Conservation (phyloP, 2,797 vertebrate species). For the Molossus molossus region DNA sequence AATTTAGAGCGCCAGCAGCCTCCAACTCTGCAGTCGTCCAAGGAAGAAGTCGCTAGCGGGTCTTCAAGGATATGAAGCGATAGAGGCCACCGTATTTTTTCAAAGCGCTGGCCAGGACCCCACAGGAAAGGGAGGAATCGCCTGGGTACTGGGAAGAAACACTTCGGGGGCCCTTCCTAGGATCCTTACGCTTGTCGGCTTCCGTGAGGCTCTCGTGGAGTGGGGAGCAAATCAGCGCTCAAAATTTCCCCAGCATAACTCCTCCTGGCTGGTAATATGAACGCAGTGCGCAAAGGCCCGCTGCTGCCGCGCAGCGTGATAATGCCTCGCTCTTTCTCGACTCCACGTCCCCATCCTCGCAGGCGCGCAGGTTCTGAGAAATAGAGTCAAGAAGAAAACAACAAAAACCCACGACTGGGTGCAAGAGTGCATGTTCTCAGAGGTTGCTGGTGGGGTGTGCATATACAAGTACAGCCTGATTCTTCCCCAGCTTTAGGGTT, state of each 20-base stretch:
- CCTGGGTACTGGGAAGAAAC: not conserved
- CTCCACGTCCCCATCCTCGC: not conserved
- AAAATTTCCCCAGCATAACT: not conserved
- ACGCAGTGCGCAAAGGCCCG: not conserved
- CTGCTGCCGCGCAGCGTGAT: not conserved
- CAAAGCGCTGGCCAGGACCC: not conserved
- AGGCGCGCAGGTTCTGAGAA: not conserved
- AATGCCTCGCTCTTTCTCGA: not conserved
- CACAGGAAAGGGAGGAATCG: not conserved
- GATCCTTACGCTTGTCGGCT: not conserved
- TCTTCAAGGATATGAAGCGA: not conserved
- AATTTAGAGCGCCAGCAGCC: not conserved
- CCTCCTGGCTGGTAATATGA: not conserved
- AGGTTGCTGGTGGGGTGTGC: not conserved
- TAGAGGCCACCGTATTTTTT: not conserved
- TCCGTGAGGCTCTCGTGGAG: not conserved
- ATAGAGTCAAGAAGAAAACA: conserved; percentile 8
- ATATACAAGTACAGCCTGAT: not conserved
- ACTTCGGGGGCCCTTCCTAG: not conserved
- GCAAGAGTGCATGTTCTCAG: not conserved
- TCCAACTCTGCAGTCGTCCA: not conserved
- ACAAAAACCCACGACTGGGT: not conserved
- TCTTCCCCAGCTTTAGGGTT: not conserved
- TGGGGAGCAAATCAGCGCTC: not conserved
- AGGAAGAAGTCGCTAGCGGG: not conserved